Percentiles rank a stretch among this genome's conserved stretches.
phyloP scores from a whole-genome alignment of 2,888 invertebrate genomes.

The Megamerina dolium region DNA sequence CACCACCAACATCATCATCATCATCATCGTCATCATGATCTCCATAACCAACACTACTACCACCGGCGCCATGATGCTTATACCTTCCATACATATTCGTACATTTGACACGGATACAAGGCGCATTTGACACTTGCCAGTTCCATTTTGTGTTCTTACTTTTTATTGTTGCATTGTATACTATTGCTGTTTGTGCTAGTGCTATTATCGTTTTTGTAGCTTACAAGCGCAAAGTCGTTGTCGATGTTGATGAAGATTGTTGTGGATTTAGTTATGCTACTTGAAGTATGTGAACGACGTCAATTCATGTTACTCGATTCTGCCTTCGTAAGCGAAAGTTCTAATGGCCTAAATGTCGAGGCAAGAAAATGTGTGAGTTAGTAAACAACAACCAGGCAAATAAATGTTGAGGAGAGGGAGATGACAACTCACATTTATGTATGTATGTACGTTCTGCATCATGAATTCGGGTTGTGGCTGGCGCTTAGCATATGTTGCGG shows the following conservation, averaged over 20 bases:
- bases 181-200: no score
- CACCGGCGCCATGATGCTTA: no score
- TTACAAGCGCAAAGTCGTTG: background rate
- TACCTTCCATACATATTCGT: no score
- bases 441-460: no score
- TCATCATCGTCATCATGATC: background rate
- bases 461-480: no score
- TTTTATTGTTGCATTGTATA: background rate
- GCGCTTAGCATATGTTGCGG: background rate
- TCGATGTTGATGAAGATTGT: constrained; percentile 2
- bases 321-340: background rate
- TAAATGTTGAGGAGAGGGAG: no score
- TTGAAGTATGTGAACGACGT: no score
- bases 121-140: constrained; percentile 5
- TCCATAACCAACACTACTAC: no score
- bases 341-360: no score
- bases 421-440: background rate
- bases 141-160: background rate
- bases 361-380: no score
- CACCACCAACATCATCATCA: background rate
- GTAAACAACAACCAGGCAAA: no score
- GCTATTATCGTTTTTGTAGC: background rate
- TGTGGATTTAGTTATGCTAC: background rate
- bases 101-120: constrained; percentile 8
- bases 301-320: no score